phyloP scores from a whole-genome alignment of 2,113 vertebrate species.

The Sitta europaea region DNA sequence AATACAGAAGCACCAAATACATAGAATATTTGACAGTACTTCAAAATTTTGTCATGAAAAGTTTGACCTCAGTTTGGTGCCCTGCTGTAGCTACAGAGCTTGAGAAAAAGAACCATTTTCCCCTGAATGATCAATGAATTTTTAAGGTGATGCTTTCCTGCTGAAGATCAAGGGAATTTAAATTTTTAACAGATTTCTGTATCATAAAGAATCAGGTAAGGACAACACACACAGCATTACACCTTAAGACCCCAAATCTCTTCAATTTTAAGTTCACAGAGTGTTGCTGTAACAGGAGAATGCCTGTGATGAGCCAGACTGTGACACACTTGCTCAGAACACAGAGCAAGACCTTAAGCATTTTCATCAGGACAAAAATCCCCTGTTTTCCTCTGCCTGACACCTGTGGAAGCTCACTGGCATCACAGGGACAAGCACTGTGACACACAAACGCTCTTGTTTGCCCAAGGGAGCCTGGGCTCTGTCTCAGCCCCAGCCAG shows the following conservation, averaged over 20 bases:
- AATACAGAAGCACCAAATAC: not conserved
- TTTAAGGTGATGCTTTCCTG: not conserved
- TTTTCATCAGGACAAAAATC: not conserved
- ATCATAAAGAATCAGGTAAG: not conserved
- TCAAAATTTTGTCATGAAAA: not conserved
- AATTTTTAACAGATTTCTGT: not conserved
- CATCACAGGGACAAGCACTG: not conserved
- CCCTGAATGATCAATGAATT: not conserved
- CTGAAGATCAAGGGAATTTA: not conserved
- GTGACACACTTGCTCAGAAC: not conserved
- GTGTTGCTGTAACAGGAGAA: fast-evolving
- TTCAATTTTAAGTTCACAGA: not conserved
- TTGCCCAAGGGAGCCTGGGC: not conserved
- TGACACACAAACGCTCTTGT: not conserved
- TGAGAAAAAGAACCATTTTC: not conserved
- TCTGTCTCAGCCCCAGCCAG: not conserved
- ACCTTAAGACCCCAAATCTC: not conserved
- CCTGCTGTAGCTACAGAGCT: not conserved
- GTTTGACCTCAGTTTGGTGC: not conserved
- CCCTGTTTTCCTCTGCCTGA: not conserved
- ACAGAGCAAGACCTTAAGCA: not conserved
- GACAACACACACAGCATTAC: not conserved
- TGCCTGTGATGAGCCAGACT: not conserved
- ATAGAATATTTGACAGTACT: not conserved
- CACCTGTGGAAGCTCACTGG: not conserved